Evolutionary conservation across 2,113 vertebrate species (phyloP), one percentile per base, ranked within the genome.

Genomic region (Eidolon helvum): DNA sequence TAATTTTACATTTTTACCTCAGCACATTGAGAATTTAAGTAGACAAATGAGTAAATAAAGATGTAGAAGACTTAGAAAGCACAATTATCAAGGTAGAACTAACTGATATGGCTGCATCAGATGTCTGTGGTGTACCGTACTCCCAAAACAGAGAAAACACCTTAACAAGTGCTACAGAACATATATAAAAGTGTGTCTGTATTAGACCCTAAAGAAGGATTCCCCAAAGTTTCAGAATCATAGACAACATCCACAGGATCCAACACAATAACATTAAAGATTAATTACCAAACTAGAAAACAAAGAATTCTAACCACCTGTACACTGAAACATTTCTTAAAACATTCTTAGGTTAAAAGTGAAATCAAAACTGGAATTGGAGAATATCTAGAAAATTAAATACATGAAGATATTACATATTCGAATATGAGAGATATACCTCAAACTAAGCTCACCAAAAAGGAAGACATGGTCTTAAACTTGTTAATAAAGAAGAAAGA

Each of bases 1-100:
- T 72, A 90, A 77, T 2, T 75, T 59, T 45, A 16, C 14, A 66
- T 93, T 2, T 75, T 59, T 45, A 16, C 14, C 72, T 93, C 19
- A 90, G 3, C 55, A 33, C 19, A n/a, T 45, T 61, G 83, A 82
- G 45, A 89, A 69, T 74, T 90, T 55, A 69, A 91, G 66, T 72
- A 91, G 74, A 80, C 5, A 94, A 96, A 87, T 90, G 57, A 74
- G 30, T 93, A 87, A 84, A 82, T 82, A 61, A 94, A 79, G 38
- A 91, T 85, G 38, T 69, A 72, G 65, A 88, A 71, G 82, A 94
- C 12, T 66, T 91, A 86, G 61, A 78, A 77, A 72, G 66, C 16
- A 43, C 68, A 83, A 89, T 91, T 94, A 89, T 66, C 71, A 93
- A 48, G 43, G 30, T 63, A 80, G n/a, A 22, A 55, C 38, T 89